A percentile compares a stretch with the other conserved stretches of the same genome.
Evolutionary conservation across 2,888 invertebrate species (phyloP).

Genomic region (Erynnis tages): DNA sequence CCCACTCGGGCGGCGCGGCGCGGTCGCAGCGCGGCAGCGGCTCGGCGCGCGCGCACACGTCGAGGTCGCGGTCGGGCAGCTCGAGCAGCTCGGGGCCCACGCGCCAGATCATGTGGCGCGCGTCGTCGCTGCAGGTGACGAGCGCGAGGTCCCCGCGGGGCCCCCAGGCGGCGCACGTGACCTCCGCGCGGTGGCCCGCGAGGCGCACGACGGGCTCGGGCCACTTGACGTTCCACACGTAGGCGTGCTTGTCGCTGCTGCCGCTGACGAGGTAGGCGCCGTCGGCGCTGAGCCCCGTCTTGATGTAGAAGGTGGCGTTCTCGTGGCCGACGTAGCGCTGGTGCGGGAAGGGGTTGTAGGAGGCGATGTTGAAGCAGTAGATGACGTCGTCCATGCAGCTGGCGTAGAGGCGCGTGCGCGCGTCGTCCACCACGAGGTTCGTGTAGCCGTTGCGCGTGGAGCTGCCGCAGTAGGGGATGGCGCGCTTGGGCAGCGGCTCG

Average conservation of each 20-base stretch:
- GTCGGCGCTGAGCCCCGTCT: constrained; percentile 90
- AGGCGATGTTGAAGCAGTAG: constrained; percentile 90
- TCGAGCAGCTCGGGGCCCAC: constrained; percentile 73
- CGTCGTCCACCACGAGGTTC: constrained; percentile 87
- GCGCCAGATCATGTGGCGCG: constrained; percentile 88
- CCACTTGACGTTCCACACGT: constrained; percentile 89
- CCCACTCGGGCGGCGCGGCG: constrained; percentile 51
- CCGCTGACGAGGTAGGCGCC: constrained; percentile 91
- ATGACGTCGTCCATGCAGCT: constrained; percentile 94
- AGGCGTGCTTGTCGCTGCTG: constrained; percentile 93
- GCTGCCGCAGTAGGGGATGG: constrained; percentile 87
- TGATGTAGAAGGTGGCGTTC: constrained; percentile 92
- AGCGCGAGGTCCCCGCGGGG: constrained; percentile 80
- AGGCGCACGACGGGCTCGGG: constrained; percentile 86
- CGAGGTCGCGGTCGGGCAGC: constrained; percentile 48
- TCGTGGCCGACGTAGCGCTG: constrained; percentile 87
- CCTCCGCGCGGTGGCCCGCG: constrained; percentile 91
- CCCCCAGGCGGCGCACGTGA: constrained; percentile 93
- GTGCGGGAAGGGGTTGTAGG: constrained; percentile 84
- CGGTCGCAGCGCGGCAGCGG: constrained; percentile 44
- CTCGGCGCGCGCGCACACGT: constrained; percentile 58
- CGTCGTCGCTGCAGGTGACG: constrained; percentile 93
- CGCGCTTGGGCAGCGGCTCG: constrained; percentile 86
- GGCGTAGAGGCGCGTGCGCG: constrained; percentile 87
- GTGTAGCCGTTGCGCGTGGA: constrained; percentile 88